These are phyloP conservation scores for Deroplatys truncata DNA, from an alignment of 2,888 invertebrate species.

Conservation along the genomic window DNA sequence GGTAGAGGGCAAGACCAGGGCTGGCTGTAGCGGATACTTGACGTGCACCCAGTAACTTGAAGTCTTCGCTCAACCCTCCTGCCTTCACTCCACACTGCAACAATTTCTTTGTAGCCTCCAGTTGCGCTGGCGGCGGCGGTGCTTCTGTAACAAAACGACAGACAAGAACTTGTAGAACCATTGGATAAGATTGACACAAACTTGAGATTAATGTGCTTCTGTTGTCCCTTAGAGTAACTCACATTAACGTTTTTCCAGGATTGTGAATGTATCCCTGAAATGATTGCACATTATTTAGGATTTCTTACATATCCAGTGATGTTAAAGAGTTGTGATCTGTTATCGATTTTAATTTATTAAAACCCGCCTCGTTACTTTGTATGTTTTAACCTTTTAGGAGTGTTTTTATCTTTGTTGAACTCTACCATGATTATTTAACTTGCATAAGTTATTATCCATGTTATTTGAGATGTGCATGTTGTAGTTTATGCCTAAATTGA, in stretches of 20 bases:
- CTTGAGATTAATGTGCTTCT: too few species aligned
- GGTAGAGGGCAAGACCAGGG: constrained; percentile 36
- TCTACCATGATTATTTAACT: too few species aligned
- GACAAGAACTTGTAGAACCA: background rate
- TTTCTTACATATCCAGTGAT: too few species aligned
- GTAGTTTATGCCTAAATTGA: too few species aligned
- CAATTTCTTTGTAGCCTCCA: constrained; percentile 31
- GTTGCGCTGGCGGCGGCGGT: constrained; percentile 22
- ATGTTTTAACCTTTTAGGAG: too few species aligned
- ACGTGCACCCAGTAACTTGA: constrained; percentile 35
- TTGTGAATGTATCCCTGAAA: background rate
- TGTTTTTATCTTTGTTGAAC: too few species aligned
- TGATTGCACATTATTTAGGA: background rate
- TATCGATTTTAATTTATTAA: too few species aligned
- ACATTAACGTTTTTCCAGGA: background rate
- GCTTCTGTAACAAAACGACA: constrained; percentile 7
- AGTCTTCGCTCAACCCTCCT: constrained; percentile 32
- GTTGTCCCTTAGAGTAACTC: too few species aligned
- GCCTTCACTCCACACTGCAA: constrained; percentile 33
- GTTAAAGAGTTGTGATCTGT: too few species aligned
- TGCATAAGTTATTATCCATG: too few species aligned
- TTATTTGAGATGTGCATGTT: too few species aligned
- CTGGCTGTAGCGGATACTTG: constrained; percentile 36
- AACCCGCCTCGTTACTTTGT: too few species aligned
- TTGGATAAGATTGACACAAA: background rate